Percentiles rank a stretch among this genome's conserved stretches.
These are phyloP conservation scores for Silurus lanzhouensis DNA, from an alignment of 2,797 vertebrate genomes.

Conservation along the genomic window DNA sequence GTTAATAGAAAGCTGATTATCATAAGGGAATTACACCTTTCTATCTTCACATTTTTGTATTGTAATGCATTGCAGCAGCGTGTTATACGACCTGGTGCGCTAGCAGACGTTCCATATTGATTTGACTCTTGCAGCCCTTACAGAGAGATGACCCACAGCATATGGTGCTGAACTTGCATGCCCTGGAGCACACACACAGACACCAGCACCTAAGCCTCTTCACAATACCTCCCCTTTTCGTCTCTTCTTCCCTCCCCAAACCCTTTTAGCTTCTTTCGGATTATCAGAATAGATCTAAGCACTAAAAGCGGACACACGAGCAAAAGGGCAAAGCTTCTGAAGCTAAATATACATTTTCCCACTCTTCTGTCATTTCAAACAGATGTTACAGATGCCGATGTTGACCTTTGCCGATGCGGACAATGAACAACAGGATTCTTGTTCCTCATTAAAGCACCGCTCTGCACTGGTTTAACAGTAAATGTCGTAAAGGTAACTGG, in stretches of 20 bases:
- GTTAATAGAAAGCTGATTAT: too few species aligned
- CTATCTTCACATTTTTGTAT: too few species aligned
- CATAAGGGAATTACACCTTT: too few species aligned
- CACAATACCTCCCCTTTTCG: neutral
- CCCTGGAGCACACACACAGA: slow-evolving; percentile 48
- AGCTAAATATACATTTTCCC: slow-evolving; percentile 27
- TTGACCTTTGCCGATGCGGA: slow-evolving; percentile 3
- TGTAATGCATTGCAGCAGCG: neutral
- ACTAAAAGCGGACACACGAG: slow-evolving; percentile 24
- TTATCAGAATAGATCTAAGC: slow-evolving; percentile 39
- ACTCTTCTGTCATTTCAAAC: neutral
- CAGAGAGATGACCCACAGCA: slow-evolving; percentile 55
- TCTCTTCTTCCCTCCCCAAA: neutral
- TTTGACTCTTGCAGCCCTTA: slow-evolving; percentile 45
- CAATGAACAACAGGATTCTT: slow-evolving; percentile 6
- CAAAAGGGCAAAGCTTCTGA: slow-evolving; percentile 3
- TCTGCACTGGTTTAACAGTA: slow-evolving; percentile 1
- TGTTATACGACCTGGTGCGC: slow-evolving; percentile 54
- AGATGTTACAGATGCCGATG: neutral
- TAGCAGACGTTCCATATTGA: slow-evolving; percentile 61
- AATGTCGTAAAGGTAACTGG: neutral
- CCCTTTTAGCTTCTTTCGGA: slow-evolving; percentile 39
- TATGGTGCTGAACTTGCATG: slow-evolving; percentile 58
- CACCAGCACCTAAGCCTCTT: slow-evolving; percentile 22
- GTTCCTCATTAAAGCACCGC: neutral